Base-by-base conservation (phyloP, 2,888 invertebrate species). In the Ectemnius continuus region DNA sequence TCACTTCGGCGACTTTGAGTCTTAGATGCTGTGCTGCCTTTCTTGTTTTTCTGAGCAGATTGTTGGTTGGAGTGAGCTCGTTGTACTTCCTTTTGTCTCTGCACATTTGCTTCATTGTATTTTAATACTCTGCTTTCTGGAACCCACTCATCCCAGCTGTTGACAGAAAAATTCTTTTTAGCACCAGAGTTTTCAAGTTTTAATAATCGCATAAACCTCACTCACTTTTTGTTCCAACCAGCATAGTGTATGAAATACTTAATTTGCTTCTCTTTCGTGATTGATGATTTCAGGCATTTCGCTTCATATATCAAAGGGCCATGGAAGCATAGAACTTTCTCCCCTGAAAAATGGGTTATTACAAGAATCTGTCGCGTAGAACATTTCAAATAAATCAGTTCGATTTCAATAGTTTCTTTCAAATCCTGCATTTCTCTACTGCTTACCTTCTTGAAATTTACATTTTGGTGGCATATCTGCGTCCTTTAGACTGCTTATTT, bases 171-270 rank as follows among this genome's bases (percentile, higher is more conserved):
- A 8, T 36, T 36, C 5, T 36, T 36, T 5, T 36, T 36, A 0
- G 36, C 11, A 11, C 11, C 11, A 36, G 6, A 36, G 36, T 8
- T 11, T 2, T 6, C 6, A 8, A 11, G 8, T 36, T 36, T 36
- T 11, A 36, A 36, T 1, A 11, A 36, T 36, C 36, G 1, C 36
- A 36, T 1, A 2, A 8, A 1, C 36, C 66, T 67, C 67, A 91
- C 93, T 92, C 93, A 98, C 97, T 97, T 98, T 92, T 98, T 99
- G 90, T 98, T 99, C 99, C 99, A 99, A 1, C 98, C 98, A 81
- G 97, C 97, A 91, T 99, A 99, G 91, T 99, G 99, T 80, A 99
- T 97, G 74, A 97, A 95, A 91, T 98, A 98, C 88, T 96, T 95
- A 6, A 97, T 93, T 91, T 95, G 95, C 91, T 97, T 97, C 84